Evolutionary conservation across 92 coral and sea anemone genomes (phyloP), one percentile per base, ranked within the genome.

Genomic region (Desmophyllum pertusum): DNA sequence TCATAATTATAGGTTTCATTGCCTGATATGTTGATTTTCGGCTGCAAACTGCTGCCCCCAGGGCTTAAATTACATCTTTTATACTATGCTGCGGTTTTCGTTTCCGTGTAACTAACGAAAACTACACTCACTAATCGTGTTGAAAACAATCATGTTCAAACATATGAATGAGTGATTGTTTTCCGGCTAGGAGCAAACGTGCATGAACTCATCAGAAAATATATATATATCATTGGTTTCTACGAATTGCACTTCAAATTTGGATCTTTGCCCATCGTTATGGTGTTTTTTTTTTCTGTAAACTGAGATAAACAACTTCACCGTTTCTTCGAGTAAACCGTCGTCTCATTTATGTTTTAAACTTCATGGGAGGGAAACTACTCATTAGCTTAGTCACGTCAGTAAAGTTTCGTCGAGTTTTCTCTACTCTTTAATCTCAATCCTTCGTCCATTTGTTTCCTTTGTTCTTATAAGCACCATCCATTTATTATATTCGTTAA

Each of bases 181-280:
- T 67, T 67, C 73, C 73, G 73, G 73, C 11, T 67, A 19, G 0
- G 27, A 36, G 29, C 11, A 37, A 67, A 67, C 73, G 73, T 67
- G 45, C 73, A 35, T 21, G 25, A 36, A 67, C 23, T 19, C 38
- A 33, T 19, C 18, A 21, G 42, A 6, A 37, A 62, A 59, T 13
- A 50, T 13, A 50, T 50, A n/a, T n/a, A 62, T 62, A 38, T 67
- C 43, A 37, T 19, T 37, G 73, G 42, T n/a, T 66, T 23, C 25
- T 21, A 31, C 4, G n/a, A 14, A 65, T 4, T 50, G 55, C 13
- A 50, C 55, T 5, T 50, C 55, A 50, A 10, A 6, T 10, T 15
- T 30, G 29, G 11, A 7, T 43, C 42, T 67, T 14, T 35, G 73
- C 73, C n/a, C 29, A 6, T 23, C 33, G 10, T 43, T 8, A 15